Evolutionary conservation across 2,797 vertebrate species (phyloP).

Genomic region (Carduelis carduelis): DNA sequence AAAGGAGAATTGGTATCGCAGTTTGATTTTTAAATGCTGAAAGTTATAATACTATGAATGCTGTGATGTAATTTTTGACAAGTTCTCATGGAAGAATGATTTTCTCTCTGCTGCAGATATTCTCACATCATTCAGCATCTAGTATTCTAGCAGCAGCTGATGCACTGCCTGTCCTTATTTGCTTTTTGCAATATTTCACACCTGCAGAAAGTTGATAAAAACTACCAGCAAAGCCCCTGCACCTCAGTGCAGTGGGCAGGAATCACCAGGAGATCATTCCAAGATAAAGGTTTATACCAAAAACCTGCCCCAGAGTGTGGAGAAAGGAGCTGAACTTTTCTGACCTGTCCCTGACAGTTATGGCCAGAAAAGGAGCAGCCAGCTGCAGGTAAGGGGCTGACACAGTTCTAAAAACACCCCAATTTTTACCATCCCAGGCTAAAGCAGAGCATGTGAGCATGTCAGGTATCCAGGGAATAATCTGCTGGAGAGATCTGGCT

Average conservation of each 20-base stretch:
- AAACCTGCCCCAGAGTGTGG: background rate
- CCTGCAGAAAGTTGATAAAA: background rate
- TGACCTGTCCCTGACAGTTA: background rate
- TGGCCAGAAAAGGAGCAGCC: background rate
- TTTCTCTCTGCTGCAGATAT: background rate
- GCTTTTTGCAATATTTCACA: background rate
- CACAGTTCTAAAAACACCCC: background rate
- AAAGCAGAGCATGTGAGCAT: background rate
- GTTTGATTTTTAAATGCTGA: background rate
- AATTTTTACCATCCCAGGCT: background rate
- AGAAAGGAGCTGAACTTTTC: background rate
- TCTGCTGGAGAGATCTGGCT: background rate
- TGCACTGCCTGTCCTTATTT: background rate
- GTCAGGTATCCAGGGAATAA: background rate
- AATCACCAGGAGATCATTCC: background rate
- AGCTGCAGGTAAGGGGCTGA: background rate
- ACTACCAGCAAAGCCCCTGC: background rate
- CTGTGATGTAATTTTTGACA: accelerated
- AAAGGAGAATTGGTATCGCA: background rate
- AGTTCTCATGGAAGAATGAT: background rate
- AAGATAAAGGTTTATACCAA: background rate
- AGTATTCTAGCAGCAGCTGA: background rate
- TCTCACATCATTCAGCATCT: background rate
- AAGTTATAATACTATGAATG: background rate
- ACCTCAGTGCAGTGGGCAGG: background rate